These are phyloP conservation scores for Calliopsis andreniformis DNA, from an alignment of 1,140 invertebrate species.

Conservation along the genomic window DNA sequence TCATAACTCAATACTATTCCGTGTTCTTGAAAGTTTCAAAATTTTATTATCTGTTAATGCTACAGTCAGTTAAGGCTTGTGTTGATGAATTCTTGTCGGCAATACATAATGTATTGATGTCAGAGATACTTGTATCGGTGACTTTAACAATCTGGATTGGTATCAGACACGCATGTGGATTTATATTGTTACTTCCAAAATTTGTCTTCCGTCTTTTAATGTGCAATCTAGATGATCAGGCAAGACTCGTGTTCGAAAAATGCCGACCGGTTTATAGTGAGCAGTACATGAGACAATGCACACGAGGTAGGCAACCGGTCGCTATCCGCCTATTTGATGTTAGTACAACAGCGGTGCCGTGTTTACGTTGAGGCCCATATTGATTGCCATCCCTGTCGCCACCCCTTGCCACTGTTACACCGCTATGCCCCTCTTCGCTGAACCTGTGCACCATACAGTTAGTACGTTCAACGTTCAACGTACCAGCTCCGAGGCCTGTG, in stretches of 20 bases:
- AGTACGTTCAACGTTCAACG: conserved; percentile 59
- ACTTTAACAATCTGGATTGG: no score
- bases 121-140: no score
- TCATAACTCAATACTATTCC: no score
- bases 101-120: no score
- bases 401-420: conserved; percentile 72
- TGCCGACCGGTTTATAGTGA: conserved; percentile 76
- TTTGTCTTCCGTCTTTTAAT: conserved; percentile 23
- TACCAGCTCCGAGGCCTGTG: conserved; percentile 45
- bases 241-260: conserved; percentile 69
- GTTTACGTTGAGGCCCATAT: conserved; percentile 82
- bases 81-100: no score
- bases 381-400: conserved; percentile 81
- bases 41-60: no score
- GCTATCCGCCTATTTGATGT: conserved; percentile 82
- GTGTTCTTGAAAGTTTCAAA: no score
- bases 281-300: conserved; percentile 74
- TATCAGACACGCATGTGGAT: background rate
- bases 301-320: conserved; percentile 75
- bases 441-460: conserved; percentile 63
- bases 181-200: background rate
- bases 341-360: conserved; percentile 81
- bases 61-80: no score
- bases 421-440: conserved; percentile 41
- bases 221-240: conserved; percentile 25